These are phyloP conservation scores for Pseudorectes ferrugineus DNA, from an alignment of 2,113 vertebrate species.

Conservation along the genomic window DNA sequence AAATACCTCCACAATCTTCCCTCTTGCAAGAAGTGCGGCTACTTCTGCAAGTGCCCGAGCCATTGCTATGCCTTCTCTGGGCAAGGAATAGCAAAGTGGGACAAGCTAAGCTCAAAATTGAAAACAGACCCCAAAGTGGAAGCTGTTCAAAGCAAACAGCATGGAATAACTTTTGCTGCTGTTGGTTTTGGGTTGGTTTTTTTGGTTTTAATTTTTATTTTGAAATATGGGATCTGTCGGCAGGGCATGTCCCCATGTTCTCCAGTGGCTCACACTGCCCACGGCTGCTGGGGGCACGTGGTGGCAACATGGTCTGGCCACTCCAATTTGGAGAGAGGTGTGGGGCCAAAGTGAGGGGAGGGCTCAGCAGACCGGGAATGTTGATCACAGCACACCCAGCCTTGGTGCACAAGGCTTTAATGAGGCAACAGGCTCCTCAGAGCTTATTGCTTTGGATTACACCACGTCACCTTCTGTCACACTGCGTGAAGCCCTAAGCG, in stretches of 20 bases:
- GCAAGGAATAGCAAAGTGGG: neutral
- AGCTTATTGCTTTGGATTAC: neutral
- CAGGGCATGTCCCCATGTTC: fast-evolving
- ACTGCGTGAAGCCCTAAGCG: neutral
- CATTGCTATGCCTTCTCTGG: neutral
- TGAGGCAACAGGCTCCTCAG: neutral
- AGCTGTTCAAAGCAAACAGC: neutral
- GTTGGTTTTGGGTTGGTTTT: neutral
- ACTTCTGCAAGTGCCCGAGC: neutral
- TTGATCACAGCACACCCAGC: neutral
- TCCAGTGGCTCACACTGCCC: neutral
- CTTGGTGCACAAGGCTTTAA: neutral
- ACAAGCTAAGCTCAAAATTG: neutral
- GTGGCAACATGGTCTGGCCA: neutral
- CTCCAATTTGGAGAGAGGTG: neutral
- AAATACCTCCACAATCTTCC: neutral
- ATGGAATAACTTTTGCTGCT: neutral
- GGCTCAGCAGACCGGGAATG: neutral
- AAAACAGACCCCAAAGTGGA: neutral
- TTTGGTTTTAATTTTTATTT: neutral
- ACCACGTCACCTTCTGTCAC: neutral
- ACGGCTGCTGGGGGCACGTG: fast-evolving
- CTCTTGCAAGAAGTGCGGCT: neutral
- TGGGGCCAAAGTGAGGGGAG: fast-evolving
- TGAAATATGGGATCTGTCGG: neutral